A percentile compares a stretch with the other conserved stretches of the same genome.
These are phyloP conservation scores for Notarius quadriscutis DNA, from an alignment of 2,113 vertebrate genomes.

Conservation along the genomic window DNA sequence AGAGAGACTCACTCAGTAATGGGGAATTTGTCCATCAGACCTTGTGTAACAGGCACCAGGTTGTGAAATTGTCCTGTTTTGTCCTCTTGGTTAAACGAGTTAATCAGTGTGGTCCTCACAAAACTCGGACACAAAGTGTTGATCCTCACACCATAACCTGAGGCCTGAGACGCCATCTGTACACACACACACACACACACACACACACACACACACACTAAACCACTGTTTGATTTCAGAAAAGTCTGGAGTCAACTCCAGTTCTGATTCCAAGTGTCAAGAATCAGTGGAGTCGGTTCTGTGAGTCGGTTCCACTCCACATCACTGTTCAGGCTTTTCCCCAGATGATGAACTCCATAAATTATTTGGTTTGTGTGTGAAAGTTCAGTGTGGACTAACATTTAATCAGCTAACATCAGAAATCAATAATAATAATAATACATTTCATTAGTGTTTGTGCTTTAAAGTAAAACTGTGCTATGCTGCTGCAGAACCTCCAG, in stretches of 20 bases:
- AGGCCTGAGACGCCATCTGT: slow-evolving; percentile 50
- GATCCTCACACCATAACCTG: slow-evolving; percentile 65
- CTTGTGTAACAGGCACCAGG: background rate
- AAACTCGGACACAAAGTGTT: slow-evolving; percentile 70
- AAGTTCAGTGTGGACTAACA: background rate
- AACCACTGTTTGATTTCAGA: no score
- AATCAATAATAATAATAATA: no score
- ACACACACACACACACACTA: slow-evolving; percentile 17
- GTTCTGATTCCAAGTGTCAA: no score
- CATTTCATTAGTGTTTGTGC: no score
- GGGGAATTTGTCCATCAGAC: background rate
- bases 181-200: slow-evolving; percentile 12
- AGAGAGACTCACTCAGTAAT: slow-evolving; percentile 59
- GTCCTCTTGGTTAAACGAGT: background rate
- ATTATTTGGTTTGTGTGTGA: no score
- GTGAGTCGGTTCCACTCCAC: no score
- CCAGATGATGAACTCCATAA: no score
- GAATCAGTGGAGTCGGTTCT: no score
- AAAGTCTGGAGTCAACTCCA: no score
- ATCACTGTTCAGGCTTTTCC: no score
- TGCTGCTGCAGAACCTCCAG: no score
- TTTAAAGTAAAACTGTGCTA: no score
- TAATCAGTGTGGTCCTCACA: slow-evolving; percentile 61
- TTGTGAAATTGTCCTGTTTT: slow-evolving; percentile 49
- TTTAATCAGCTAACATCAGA: background rate